Base-by-base conservation (phyloP, 1,140 invertebrate genomes). In the Brachionus sp. region DNA sequence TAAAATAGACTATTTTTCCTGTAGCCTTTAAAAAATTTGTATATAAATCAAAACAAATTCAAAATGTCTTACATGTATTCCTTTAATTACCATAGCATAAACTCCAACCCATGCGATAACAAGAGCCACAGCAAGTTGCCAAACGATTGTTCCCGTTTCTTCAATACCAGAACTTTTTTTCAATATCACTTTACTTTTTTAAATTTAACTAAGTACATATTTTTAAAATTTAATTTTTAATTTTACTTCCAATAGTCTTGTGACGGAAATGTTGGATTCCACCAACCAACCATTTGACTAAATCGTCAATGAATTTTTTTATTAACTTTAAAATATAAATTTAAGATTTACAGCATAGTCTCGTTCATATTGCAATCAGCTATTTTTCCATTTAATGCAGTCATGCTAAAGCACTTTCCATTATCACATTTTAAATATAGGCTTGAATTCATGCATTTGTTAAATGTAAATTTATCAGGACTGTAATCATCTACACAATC, bases 1-100 rank as follows among this genome's bases (percentile, higher is more conserved):
- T 99, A 87, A 98, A 98, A 87, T 95, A 96, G 1, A 96, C 94
- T 10, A 95, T 92, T 91, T 92, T 83, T 50, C 80, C 94, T 23
- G 93, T 93, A 84, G 92, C 93, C 87, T 94, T 93, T 57, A 4
- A 46, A 46, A 80, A 16, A 78, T 46, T 33, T 53, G 70, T 13
- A 9, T 19, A n/a, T n/a, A 35, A 4, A n/a, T 25, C 3, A 75
- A 29, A 37, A 7, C 23, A 19, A 12, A 39, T 33, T 42, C 25
- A 23, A 78, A 90, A 89, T 87, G 98, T 86, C 96, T 98, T 23
- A 95, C 98, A 85, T 89, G 88, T 75, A 90, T 84, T 44, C 84
- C 84, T 42, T 73, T 83, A 16, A 75, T 82, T 2, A 85, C 50
- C 57, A 80, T 83, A 16, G 80, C 35, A 77, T 53, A 85, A 33